These are phyloP conservation scores for Hippocampus kuda DNA, from an alignment of 2,797 vertebrate genomes.

Conservation along the genomic window DNA sequence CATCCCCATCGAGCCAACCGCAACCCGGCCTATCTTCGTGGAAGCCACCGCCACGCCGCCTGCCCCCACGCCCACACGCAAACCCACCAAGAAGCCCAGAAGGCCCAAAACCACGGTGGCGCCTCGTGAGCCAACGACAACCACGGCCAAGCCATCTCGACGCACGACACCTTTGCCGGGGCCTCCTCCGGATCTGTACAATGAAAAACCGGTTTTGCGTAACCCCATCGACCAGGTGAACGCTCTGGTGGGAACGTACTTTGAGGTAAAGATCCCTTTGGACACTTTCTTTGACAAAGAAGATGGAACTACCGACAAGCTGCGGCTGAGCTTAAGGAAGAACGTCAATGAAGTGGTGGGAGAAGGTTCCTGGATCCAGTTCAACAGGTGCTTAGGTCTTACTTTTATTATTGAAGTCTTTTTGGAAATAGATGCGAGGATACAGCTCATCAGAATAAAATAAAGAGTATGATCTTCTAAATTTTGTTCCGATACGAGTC, in stretches of 20 bases:
- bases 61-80: conserved; percentile 71
- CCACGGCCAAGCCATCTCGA: conserved; percentile 62
- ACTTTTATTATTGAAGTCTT: no score
- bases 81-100: conserved; percentile 73
- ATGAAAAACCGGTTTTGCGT: conserved; percentile 74
- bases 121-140: conserved; percentile 73
- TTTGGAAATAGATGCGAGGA: no score
- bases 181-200: conserved; percentile 63
- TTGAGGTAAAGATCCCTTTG: conserved; percentile 92
- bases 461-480: no score
- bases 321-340: conserved; percentile 82
- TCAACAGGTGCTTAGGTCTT: conserved; percentile 59
- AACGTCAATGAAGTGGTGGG: conserved; percentile 77
- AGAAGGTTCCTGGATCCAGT: conserved; percentile 91
- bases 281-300: conserved; percentile 94
- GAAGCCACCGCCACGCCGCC: conserved; percentile 76
- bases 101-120: conserved; percentile 71
- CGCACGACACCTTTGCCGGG: conserved; percentile 72
- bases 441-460: no score
- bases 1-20: conserved; percentile 71
- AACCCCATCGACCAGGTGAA: conserved; percentile 91
- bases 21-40: conserved; percentile 69
- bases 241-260: conserved; percentile 88
- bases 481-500: no score
- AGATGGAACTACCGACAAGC: conserved; percentile 93